These are phyloP conservation scores for Ruditapes philippinarum DNA, from an alignment of 1,140 invertebrate species.

Conservation along the genomic window DNA sequence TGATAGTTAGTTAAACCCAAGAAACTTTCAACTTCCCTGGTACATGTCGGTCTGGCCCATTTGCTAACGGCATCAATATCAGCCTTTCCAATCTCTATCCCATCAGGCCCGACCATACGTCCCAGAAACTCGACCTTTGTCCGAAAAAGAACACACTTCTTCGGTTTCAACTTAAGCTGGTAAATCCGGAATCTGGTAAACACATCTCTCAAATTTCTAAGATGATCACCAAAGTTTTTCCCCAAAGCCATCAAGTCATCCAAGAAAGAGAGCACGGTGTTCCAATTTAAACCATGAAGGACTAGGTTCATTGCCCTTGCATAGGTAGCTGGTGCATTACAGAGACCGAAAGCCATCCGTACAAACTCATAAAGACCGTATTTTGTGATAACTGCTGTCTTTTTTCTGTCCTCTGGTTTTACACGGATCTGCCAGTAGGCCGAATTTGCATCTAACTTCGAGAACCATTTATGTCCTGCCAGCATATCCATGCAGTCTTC, in stretches of 20 bases:
- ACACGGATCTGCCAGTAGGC: slow-evolving; percentile 43
- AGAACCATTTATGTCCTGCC: no score
- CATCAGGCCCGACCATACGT: slow-evolving; percentile 21
- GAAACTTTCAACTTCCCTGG: slow-evolving; percentile 2
- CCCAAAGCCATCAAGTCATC: slow-evolving; percentile 3
- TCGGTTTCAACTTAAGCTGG: slow-evolving; percentile 11
- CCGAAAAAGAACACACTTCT: no score
- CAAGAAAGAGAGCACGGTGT: not conserved
- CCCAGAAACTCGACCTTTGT: no score
- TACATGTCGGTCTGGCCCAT: not conserved
- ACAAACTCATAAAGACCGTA: slow-evolving; percentile 18
- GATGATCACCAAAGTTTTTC: slow-evolving; percentile 1
- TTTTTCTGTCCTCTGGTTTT: slow-evolving; percentile 7
- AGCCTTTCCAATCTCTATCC: not conserved
- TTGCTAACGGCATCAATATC: slow-evolving; percentile 5
- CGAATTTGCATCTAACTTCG: no score
- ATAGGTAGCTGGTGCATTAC: no score
- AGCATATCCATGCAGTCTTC: no score
- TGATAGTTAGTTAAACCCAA: not conserved
- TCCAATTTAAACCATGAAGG: slow-evolving; percentile 19
- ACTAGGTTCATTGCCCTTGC: not conserved
- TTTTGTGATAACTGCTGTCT: slow-evolving; percentile 14
- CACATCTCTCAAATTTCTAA: not conserved
- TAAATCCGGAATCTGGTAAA: no score
- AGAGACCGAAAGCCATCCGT: not conserved